Evolutionary conservation across 2,888 invertebrate species (phyloP).

Genomic region (Drosophila kuntzei): DNA sequence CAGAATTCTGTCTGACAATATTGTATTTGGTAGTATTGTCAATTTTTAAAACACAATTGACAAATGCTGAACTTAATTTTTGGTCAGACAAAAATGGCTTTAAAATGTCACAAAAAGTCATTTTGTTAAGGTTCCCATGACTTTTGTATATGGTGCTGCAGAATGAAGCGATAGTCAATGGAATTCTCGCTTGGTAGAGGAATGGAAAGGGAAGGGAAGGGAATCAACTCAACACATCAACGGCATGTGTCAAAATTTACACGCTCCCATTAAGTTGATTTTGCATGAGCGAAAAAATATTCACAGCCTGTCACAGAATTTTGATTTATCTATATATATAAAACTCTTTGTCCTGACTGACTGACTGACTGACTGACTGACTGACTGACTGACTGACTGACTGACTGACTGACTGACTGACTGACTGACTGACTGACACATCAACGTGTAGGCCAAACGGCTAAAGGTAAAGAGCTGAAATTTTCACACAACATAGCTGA

Average conservation of each 20-base stretch:
- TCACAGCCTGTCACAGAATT: slow-evolving; percentile 46
- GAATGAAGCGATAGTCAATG: slow-evolving; percentile 43
- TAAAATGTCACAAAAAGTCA: slow-evolving; percentile 32
- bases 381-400: too few species aligned
- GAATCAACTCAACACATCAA: slow-evolving; percentile 44
- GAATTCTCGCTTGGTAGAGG: slow-evolving; percentile 12
- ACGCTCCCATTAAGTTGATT: slow-evolving; percentile 71
- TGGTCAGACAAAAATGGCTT: slow-evolving; percentile 58
- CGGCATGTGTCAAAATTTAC: slow-evolving; percentile 76
- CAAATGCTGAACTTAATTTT: slow-evolving; percentile 63
- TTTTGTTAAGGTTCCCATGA: slow-evolving; percentile 56
- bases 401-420: too few species aligned
- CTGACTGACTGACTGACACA: too few species aligned
- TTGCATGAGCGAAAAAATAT: slow-evolving; percentile 56
- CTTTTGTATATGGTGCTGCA: slow-evolving; percentile 39
- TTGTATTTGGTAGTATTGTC: slow-evolving; percentile 5
- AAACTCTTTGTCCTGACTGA: too few species aligned
- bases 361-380: too few species aligned
- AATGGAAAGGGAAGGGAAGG: neutral
- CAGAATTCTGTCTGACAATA: slow-evolving; percentile 4
- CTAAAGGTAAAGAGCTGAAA: too few species aligned
- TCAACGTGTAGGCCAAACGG: too few species aligned
- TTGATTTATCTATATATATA: slow-evolving; percentile 40
- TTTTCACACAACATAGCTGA: too few species aligned
- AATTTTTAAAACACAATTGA: slow-evolving; percentile 56